A percentile compares a stretch with the other conserved stretches of the same genome.
Conservation (phyloP, 2,888 invertebrate genomes). For the Halocaridina rubra region DNA sequence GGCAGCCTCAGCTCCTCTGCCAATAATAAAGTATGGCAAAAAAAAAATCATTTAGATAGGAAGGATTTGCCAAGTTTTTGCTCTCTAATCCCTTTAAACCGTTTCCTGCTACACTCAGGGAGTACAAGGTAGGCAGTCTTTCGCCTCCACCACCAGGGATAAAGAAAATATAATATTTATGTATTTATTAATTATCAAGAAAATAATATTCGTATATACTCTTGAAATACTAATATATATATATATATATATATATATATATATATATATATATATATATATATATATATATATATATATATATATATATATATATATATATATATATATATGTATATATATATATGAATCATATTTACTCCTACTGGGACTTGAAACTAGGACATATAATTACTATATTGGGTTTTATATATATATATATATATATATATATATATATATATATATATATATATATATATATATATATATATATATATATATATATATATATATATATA, state of each 20-base stretch:
- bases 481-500: not conserved
- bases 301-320: not conserved
- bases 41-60: not conserved
- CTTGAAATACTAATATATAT: not conserved
- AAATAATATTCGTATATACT: not conserved
- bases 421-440: not conserved
- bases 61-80: not conserved
- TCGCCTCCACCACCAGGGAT: no score
- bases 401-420: not conserved
- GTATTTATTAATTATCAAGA: no score
- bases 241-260: not conserved
- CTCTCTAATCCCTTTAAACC: no score
- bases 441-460: not conserved
- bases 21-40: no score
- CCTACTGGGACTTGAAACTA: no score
- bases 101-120: not conserved
- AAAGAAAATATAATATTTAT: no score
- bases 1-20: no score
- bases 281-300: not conserved
- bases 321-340: not conserved
- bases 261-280: not conserved
- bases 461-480: not conserved
- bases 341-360: not conserved
- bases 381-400: no score
- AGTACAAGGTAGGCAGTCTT: not conserved